phyloP scores from a whole-genome alignment of 2,113 vertebrate species.

The Clupea harengus region DNA sequence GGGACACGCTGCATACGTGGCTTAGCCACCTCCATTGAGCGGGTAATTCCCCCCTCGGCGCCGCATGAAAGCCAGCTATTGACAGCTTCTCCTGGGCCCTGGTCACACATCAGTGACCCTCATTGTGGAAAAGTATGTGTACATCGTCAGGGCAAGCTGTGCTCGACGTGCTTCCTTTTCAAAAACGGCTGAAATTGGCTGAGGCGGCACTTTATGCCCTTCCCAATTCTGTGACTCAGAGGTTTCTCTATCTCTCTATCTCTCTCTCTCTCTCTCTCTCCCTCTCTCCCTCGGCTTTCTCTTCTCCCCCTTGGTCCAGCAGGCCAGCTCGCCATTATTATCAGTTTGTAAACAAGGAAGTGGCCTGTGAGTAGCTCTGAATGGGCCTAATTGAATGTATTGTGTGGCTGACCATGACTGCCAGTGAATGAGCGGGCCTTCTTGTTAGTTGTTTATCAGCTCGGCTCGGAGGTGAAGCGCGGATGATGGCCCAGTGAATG shows the following conservation, averaged over 20 bases:
- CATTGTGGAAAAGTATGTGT: slow-evolving; percentile 67
- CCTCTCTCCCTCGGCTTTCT: neutral
- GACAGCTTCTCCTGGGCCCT: slow-evolving; percentile 64
- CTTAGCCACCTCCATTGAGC: slow-evolving; percentile 68
- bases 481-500: slow-evolving; percentile 53
- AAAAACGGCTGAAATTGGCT: slow-evolving; percentile 65
- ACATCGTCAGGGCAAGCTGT: slow-evolving; percentile 46
- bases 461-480: slow-evolving; percentile 29
- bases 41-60: slow-evolving; percentile 65
- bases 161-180: slow-evolving; percentile 53
- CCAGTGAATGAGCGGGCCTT: slow-evolving; percentile 6
- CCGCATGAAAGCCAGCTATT: slow-evolving; percentile 69
- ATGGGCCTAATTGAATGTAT: slow-evolving; percentile 27
- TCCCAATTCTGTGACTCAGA: slow-evolving; percentile 63
- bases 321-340: neutral
- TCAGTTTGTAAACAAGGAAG: slow-evolving; percentile 46
- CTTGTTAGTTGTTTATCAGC: neutral
- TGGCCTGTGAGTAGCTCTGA: slow-evolving; percentile 26
- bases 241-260: neutral
- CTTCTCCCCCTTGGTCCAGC: neutral
- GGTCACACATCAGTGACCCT: slow-evolving; percentile 63
- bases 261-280: slow-evolving; percentile 42
- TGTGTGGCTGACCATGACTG: slow-evolving; percentile 20
- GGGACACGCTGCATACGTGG: slow-evolving; percentile 56
- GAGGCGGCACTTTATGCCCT: slow-evolving; percentile 61